Base-by-base conservation (phyloP, 2,113 vertebrate species). In the Engraulis encrasicolus region DNA sequence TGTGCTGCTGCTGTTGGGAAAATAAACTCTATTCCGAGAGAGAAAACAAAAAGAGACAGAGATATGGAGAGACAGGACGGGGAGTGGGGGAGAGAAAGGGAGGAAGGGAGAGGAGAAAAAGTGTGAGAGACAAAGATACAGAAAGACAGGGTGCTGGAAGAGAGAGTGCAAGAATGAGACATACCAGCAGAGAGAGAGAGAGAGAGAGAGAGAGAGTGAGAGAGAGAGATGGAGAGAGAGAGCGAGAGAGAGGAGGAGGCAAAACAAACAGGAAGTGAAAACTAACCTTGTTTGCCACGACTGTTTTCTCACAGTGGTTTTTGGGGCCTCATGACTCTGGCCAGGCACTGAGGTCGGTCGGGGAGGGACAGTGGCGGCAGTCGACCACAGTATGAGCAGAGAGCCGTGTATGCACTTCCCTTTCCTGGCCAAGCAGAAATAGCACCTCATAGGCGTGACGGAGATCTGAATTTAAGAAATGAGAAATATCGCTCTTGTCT, bases 11-110 rank as follows among this genome's bases (percentile, higher is more conserved):
- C 9, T 15, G 66, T 79, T 79, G 58, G 83, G 50, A 85, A 86
- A 88, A 88, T 81, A 86, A 86, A 85, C 80, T 18, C 79, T 77
- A 11, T 81, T 85, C 77, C 79, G 66, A 83, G 48, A 83, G 81
- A 85, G 27, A 23, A 81, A 85, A 34, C 50, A 80, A 50, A 80
- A 31, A 36, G 4, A 36, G 50, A 66, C 3, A 58, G 18, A 20
- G 18, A 58, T 6, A 58, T 18, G 23, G 18, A 58, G 2, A 20
- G 52, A 58, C 3, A 58, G 52, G 7, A n/a, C 0, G 58, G 14
- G 23, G 0, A 54, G 6, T 0, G 50, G 50, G 17, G 18, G 6
- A 20, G 14, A 19, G 14, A 17, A 15, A 52, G n/a, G n/a, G n/a
- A n/a, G n/a, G n/a, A n/a, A n/a, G 61, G 81, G 45, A 82, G 81